phyloP scores from a whole-genome alignment of 2,113 vertebrate species.

The Ictalurus punctatus region DNA sequence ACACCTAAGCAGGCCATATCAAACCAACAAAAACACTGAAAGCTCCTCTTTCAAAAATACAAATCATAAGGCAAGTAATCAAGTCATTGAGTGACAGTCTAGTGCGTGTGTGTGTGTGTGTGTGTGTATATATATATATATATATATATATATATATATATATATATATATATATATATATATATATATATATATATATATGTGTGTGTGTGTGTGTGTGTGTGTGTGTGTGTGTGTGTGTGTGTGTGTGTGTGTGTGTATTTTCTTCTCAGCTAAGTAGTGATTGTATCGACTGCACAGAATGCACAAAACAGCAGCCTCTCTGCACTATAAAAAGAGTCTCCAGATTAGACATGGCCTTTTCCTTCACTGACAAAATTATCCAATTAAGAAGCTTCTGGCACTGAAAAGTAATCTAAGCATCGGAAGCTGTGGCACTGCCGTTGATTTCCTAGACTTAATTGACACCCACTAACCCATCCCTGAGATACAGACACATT shows the following conservation, averaged over 20 bases:
- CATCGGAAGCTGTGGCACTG: neutral
- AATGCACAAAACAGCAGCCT: slow-evolving; percentile 2
- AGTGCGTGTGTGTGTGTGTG: neutral
- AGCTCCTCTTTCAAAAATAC: neutral
- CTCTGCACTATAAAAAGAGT: slow-evolving; percentile 30
- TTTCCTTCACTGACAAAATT: slow-evolving; percentile 25
- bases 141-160: no score
- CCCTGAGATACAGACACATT: neutral
- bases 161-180: no score
- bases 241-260: slow-evolving; percentile 15
- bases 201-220: slow-evolving; percentile 4
- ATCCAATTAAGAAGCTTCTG: slow-evolving; percentile 37
- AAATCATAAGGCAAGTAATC: neutral
- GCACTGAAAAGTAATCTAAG: neutral
- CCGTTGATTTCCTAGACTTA: slow-evolving; percentile 25
- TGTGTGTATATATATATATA: neutral
- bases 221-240: neutral
- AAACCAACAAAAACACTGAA: neutral
- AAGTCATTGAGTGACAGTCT: neutral
- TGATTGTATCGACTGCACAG: neutral
- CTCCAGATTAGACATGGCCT: slow-evolving; percentile 11
- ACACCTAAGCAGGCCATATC: neutral
- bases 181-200: neutral
- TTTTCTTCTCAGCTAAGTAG: neutral
- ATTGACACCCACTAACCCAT: slow-evolving; percentile 19